phyloP scores from a whole-genome alignment of 53 echinoderm and acorn worm species.

The Echinometra lucunter region DNA sequence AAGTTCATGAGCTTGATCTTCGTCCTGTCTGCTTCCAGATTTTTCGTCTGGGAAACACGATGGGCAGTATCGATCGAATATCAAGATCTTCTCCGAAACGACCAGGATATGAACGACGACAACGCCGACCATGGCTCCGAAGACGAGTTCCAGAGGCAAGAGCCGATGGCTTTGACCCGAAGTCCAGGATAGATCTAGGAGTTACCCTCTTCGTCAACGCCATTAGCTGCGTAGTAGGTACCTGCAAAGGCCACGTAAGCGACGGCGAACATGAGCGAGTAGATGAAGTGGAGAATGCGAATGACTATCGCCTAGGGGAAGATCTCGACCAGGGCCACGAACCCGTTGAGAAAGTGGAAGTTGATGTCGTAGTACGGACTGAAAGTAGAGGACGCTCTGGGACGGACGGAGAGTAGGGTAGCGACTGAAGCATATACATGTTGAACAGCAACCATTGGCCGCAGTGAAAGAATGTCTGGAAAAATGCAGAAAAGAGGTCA shows the following conservation, averaged over 20 bases:
- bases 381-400: conserved; percentile 76
- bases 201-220: conserved; percentile 55
- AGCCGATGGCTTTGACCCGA: conserved; percentile 65
- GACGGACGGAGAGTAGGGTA: conserved; percentile 73
- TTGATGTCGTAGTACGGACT: conserved; percentile 75
- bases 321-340: conserved; percentile 74
- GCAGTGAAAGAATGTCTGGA: conserved; percentile 69
- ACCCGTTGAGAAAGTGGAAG: conserved; percentile 72
- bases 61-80: conserved; percentile 31
- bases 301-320: conserved; percentile 71
- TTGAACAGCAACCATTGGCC: conserved; percentile 79
- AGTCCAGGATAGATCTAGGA: conserved; percentile 72
- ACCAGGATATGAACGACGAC: conserved; percentile 72
- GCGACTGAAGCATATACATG: conserved; percentile 70
- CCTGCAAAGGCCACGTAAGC: conserved; percentile 69
- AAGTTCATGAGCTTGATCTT: background rate
- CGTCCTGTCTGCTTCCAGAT: background rate
- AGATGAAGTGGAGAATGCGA: conserved; percentile 75
- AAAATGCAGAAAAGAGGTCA: background rate
- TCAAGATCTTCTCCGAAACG: conserved; percentile 66
- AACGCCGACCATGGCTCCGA: conserved; percentile 29
- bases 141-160: conserved; percentile 54
- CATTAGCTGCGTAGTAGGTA: conserved; percentile 76
- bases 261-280: conserved; percentile 70
- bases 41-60: conserved; percentile 41